Evolutionary conservation across 2,888 invertebrate genomes (phyloP).

Genomic region (Pecten maximus): DNA sequence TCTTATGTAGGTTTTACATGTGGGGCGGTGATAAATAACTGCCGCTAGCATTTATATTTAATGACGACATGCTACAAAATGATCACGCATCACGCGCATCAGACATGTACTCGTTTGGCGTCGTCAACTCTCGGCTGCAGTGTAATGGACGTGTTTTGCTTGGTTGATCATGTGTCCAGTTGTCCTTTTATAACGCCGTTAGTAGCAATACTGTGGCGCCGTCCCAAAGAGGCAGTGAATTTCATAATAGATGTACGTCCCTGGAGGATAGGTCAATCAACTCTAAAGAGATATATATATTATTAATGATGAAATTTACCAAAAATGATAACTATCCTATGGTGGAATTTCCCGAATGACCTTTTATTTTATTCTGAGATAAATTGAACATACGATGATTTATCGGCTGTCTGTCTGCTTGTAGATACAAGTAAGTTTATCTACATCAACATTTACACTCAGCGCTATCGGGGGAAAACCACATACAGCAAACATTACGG

Average conservation of each 20-base stretch:
- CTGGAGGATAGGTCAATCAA: not conserved
- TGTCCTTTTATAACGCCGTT: not conserved
- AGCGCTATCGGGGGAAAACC: not conserved
- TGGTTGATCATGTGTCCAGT: not conserved
- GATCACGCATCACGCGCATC: not conserved
- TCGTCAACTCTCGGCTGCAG: not conserved
- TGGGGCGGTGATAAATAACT: not conserved
- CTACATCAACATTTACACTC: not conserved
- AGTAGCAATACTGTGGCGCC: not conserved
- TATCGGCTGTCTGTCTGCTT: not conserved
- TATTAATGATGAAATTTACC: not conserved
- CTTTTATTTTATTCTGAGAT: slow-evolving; percentile 3
- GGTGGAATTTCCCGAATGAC: not conserved
- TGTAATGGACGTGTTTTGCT: not conserved
- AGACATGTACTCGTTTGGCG: not conserved
- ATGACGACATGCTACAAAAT: not conserved
- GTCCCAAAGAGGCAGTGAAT: not conserved
- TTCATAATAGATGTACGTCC: not conserved
- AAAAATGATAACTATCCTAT: not conserved
- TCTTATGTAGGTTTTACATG: slow-evolving; percentile 26
- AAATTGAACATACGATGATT: not conserved
- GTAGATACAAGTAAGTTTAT: slow-evolving; percentile 31
- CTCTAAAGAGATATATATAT: not conserved
- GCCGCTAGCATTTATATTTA: not conserved
- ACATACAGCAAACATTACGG: not conserved